phyloP scores from a whole-genome alignment of 2,113 vertebrate species.

The Upupa epops region DNA sequence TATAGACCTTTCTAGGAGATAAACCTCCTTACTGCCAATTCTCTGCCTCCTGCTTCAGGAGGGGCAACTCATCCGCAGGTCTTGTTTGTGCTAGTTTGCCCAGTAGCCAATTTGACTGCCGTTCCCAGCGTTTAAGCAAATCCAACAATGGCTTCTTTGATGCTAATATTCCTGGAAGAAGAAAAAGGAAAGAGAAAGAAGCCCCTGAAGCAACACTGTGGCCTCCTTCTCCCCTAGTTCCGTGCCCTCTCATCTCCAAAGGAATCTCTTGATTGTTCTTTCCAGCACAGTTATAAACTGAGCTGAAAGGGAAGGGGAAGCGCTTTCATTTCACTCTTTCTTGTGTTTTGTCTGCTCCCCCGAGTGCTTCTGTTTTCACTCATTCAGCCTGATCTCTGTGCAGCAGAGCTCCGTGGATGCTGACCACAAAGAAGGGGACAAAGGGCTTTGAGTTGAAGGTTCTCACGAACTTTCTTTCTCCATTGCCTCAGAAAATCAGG shows the following conservation, averaged over 20 bases:
- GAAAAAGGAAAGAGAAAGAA: not conserved
- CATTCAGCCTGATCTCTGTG: constrained; percentile 26
- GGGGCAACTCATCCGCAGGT: not conserved
- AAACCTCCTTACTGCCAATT: not conserved
- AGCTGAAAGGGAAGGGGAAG: constrained; percentile 17
- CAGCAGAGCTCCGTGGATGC: constrained; percentile 14
- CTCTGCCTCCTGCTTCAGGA: not conserved
- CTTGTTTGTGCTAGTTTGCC: not conserved
- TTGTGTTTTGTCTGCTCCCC: not conserved
- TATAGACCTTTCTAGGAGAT: not conserved
- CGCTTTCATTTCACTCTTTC: not conserved
- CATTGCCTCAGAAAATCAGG: not conserved
- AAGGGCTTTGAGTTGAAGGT: constrained; percentile 8
- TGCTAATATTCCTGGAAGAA: not conserved
- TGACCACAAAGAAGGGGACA: constrained; percentile 9
- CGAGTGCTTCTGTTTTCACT: constrained; percentile 25
- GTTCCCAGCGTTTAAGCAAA: not conserved
- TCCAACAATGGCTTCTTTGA: constrained; percentile 1
- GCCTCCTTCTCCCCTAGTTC: not conserved
- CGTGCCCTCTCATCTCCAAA: constrained; percentile 38
- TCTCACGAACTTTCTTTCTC: not conserved
- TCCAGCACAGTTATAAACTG: constrained; percentile 37
- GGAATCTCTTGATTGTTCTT: constrained; percentile 36
- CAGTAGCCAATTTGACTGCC: not conserved
- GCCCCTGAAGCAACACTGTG: not conserved